Evolutionary conservation across 2,113 vertebrate genomes (phyloP), one percentile per base, ranked within the genome.

Genomic region (Calonectris borealis): DNA sequence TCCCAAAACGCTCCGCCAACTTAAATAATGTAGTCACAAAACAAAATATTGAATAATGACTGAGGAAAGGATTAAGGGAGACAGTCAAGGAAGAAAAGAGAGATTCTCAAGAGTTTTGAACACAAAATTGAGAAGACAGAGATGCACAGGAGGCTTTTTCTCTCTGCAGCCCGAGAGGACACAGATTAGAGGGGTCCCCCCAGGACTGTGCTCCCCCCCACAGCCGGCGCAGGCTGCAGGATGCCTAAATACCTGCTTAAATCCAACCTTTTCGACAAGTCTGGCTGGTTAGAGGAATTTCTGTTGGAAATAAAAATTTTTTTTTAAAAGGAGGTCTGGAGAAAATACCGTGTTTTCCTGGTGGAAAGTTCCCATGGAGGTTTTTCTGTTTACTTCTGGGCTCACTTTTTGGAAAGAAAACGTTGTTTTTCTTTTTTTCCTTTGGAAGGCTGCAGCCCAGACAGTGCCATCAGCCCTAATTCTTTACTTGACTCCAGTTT

Each of bases 21-120:
- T 94, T 95, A 97, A 96, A 97, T 96, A 97, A 95, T 95, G 88
- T 94, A 96, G 92, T 94, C 95, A 88, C 90, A 95, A 97, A 95
- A 55, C 92, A 94, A 96, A 97, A 96, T 96, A 96, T 95, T 97
- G 94, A 96, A 97, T 96, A 94, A 96, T 95, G 93, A 85, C 93
- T 92, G 89, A 95, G 84, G 84, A 24, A 46, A 92, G 85, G 95
- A 93, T 95, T 96, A 96, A 78, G 94, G 73, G 83, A 96, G 93
- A 64, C 93, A 93, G 83, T 38, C 65, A 69, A 93, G 79, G 84
- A 94, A 96, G 93, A 96, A 91, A 93, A 88, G 93, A 91, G 81
- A 88, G 86, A 85, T 75, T 73, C 93, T 93, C 54, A 20, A 90
- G 94, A 80, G 95, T 85, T 94, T 85, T 27, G 87, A 93, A 66